phyloP scores from a whole-genome alignment of 1,140 invertebrate species.

The Popillia japonica region DNA sequence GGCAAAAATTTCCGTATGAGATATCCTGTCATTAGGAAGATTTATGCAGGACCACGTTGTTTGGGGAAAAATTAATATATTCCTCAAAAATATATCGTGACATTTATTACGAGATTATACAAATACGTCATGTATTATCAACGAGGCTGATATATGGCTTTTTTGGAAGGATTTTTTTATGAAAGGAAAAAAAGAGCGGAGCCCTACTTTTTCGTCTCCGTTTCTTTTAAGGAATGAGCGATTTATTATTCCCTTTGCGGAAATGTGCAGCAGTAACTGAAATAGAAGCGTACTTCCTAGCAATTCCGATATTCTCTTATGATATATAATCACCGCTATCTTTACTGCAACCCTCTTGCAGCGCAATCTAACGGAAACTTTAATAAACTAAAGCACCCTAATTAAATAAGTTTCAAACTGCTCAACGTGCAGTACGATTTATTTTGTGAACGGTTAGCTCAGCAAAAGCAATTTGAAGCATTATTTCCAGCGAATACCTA shows the following conservation, averaged over 20 bases:
- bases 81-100: constrained; percentile 10
- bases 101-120: constrained; percentile 11
- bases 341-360: no score
- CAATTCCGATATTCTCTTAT: no score
- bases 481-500: no score
- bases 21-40: background rate
- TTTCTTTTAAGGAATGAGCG: background rate
- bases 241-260: background rate
- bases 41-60: background rate
- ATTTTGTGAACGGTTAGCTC: no score
- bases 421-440: no score
- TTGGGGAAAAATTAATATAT: constrained; percentile 8
- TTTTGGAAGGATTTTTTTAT: background rate
- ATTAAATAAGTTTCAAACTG: no score
- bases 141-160: background rate
- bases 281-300: no score
- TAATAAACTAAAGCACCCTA: no score
- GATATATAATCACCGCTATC: no score
- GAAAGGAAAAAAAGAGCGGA: background rate
- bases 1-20: background rate
- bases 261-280: no score
- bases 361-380: no score
- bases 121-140: constrained; percentile 7
- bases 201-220: background rate
- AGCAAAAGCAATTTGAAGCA: no score